phyloP scores from a whole-genome alignment of 2,888 invertebrate genomes.

The Pheosia gnoma region DNA sequence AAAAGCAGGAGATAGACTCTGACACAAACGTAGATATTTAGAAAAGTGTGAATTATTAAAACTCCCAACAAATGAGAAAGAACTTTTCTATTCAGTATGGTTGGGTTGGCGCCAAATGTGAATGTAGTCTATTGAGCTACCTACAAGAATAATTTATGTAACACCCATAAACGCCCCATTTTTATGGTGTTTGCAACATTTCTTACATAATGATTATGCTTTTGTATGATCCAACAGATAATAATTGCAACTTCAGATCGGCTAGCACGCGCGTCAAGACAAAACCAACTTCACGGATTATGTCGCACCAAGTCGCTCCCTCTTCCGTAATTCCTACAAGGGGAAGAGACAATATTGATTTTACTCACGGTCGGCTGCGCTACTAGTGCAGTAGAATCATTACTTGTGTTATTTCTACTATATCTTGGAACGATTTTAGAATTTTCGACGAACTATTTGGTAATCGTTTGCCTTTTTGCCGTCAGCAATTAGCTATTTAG shows the following conservation, averaged over 20 bases:
- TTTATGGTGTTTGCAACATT: constrained; percentile 24
- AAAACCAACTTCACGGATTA: too few species aligned
- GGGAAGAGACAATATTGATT: too few species aligned
- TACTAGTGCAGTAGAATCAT: too few species aligned
- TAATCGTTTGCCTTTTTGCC: constrained; percentile 5
- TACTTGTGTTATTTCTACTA: too few species aligned
- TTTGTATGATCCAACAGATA: constrained; percentile 6
- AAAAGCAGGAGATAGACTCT: constrained; percentile 8
- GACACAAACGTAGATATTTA: constrained; percentile 35
- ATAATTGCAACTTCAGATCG: constrained; percentile 6
- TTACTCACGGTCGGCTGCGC: too few species aligned
- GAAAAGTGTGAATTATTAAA: constrained; percentile 43
- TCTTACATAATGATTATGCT: constrained; percentile 6
- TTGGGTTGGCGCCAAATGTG: constrained; percentile 59
- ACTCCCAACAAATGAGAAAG: constrained; percentile 34
- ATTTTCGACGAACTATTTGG: not conserved
- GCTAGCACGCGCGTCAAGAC: too few species aligned
- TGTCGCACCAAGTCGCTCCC: too few species aligned
- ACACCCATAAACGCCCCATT: constrained; percentile 32
- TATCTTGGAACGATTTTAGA: not conserved
- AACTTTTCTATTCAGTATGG: constrained; percentile 38
- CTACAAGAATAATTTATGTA: constrained; percentile 44
- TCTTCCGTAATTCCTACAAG: too few species aligned
- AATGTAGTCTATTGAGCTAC: constrained; percentile 44
- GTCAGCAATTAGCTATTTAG: constrained; percentile 21